Conservation (phyloP, 2,113 vertebrate genomes). For the Nerophis lumbriciformis region DNA sequence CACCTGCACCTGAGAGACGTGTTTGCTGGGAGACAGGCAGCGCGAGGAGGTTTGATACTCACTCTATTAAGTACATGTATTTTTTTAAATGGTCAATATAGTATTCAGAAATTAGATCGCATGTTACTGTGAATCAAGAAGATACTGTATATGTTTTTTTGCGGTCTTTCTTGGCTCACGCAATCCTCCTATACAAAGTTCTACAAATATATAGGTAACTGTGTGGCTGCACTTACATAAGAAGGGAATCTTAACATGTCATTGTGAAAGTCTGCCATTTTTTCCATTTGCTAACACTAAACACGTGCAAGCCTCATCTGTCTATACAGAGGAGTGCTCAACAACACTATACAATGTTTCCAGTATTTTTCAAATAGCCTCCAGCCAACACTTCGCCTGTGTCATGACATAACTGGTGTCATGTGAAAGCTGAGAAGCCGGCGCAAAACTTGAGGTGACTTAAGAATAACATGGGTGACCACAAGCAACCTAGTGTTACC, state of each 20-base stretch:
- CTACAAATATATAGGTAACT: no score
- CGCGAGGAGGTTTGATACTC: no score
- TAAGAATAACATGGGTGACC: not conserved
- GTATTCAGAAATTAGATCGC: no score
- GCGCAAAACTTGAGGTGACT: not conserved
- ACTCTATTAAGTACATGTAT: no score
- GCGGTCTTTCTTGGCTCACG: no score
- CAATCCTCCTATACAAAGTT: no score
- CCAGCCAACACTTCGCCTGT: conserved; percentile 19
- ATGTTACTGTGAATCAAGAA: no score
- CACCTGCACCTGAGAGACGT: no score
- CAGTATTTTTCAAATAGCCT: conserved; percentile 21
- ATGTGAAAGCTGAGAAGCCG: conserved; percentile 50
- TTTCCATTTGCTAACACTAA: not conserved
- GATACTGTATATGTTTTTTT: no score
- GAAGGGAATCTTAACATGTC: not conserved
- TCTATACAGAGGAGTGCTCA: not conserved
- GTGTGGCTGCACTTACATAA: not conserved
- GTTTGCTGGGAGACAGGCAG: no score
- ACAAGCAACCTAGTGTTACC: not conserved
- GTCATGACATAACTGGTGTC: conserved; percentile 37
- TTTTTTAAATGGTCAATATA: no score
- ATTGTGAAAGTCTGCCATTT: not conserved
- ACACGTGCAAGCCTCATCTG: not conserved
- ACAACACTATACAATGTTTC: conserved; percentile 4